Percentiles rank a stretch among this genome's conserved stretches.
Evolutionary conservation across 2,797 vertebrate species (phyloP).

Genomic region (Petrocephalus schoutedeni): DNA sequence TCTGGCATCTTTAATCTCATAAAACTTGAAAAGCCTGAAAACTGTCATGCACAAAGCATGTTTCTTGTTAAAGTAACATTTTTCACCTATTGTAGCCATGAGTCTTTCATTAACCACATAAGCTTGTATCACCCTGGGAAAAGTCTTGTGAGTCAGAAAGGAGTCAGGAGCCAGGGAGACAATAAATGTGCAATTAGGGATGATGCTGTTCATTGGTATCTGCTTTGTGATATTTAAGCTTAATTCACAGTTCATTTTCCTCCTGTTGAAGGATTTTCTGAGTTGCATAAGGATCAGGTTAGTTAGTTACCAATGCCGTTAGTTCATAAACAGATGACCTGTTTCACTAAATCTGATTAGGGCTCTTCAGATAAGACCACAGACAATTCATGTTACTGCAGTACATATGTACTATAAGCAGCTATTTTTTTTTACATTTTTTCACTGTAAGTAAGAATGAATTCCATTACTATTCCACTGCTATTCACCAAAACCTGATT

Average conservation of each 20-base stretch:
- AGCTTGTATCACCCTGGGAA: background rate
- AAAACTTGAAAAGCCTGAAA: background rate
- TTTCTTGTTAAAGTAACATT: background rate
- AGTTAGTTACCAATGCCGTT: background rate
- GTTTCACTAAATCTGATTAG: background rate
- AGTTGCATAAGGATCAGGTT: background rate
- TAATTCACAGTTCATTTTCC: constrained; percentile 31
- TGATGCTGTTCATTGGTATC: background rate
- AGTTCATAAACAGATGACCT: background rate
- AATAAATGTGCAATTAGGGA: background rate
- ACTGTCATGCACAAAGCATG: background rate
- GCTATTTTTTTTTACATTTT: background rate
- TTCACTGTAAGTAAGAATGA: background rate
- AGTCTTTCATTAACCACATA: background rate
- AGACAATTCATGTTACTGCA: background rate
- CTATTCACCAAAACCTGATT: constrained; percentile 35
- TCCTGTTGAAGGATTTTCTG: constrained; percentile 23
- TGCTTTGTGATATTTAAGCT: constrained; percentile 25
- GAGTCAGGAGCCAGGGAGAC: too few relatives aligned
- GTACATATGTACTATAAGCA: background rate
- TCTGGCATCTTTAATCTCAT: background rate
- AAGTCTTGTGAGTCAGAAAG: background rate
- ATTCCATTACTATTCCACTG: background rate
- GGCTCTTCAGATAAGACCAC: background rate
- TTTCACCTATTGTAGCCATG: background rate